Base-by-base conservation (phyloP, 2,888 invertebrate genomes). In the Lochmaea crataegi region DNA sequence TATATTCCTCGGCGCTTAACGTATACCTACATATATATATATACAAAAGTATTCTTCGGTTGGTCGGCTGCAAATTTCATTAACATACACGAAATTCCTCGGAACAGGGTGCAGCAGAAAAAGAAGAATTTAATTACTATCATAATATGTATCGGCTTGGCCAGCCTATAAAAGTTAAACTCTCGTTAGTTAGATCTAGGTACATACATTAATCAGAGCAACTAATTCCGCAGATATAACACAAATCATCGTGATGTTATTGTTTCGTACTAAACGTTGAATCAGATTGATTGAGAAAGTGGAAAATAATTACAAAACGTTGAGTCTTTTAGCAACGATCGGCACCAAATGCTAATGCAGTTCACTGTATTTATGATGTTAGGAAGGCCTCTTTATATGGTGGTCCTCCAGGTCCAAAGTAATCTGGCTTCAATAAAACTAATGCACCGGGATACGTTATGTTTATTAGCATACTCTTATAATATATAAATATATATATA, bases 81-180 rank as follows among this genome's bases (percentile, higher is more conserved):
- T 48, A 48, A 48, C 48, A 48, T 48, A 48, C n/a, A n/a, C 48
- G 48, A 48, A 48, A 48, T 48, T 5, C 48, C 48, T 48, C 48
- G 12, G n/a, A 48, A 48, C 6, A 48, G 48, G 48, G 48, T 5
- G 48, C 48, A 48, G 48, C 48, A 48, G 12, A 48, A 48, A 48
- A 48, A 48, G 3, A n/a, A 48, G n/a, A 48, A 48, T n/a, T 48
- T 48, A 48, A 48, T 48, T 48, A 48, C 45, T 45, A 45, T n/a
- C 14, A n/a, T 48, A n/a, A 48, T n/a, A 5, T 48, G 12, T 48
- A 48, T n/a, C 48, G 48, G 2, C 48, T 48, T 48, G 3, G 3
- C 14, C 48, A 48, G 14, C 48, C 48, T 48, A 48, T 48, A 48
- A 48, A 48, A 48, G n/a, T n/a, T 48, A 14, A 32, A 32, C 5